Conservation (phyloP, 2,113 vertebrate species). For the Ameiurus melas region DNA sequence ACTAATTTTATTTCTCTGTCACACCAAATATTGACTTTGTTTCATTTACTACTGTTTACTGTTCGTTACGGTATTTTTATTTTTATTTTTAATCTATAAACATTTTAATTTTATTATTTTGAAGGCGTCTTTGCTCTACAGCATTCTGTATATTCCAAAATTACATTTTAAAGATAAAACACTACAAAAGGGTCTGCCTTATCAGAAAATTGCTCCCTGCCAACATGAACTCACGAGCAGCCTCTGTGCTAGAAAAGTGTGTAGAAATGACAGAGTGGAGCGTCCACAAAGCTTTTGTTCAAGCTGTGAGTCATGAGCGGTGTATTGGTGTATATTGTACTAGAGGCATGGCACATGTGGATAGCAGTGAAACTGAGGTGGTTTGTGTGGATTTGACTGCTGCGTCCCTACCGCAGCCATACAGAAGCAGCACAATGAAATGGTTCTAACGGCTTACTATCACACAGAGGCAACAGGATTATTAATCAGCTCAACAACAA, state of each 20-base stretch:
- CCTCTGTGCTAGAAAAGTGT: neutral
- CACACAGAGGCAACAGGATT: neutral
- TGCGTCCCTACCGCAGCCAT: neutral
- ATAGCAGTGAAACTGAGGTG: neutral
- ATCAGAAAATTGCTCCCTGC: neutral
- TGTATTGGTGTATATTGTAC: neutral
- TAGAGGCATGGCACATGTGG: neutral
- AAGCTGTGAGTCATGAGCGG: neutral
- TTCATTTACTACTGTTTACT: no score
- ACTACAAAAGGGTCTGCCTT: neutral
- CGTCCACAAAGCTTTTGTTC: neutral
- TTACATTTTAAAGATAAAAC: neutral
- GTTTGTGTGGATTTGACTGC: neutral
- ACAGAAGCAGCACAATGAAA: neutral
- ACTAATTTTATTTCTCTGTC: no score
- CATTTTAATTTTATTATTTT: no score
- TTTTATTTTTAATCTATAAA: no score
- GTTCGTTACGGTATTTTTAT: no score
- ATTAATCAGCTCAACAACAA: conserved; percentile 7
- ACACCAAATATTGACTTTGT: no score
- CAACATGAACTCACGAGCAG: neutral
- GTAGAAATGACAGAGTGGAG: neutral
- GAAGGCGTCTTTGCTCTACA: no score
- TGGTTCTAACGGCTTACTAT: no score
- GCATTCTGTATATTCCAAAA: neutral